phyloP scores from a whole-genome alignment of 2,888 invertebrate species.

The Campopleginae sp. region DNA sequence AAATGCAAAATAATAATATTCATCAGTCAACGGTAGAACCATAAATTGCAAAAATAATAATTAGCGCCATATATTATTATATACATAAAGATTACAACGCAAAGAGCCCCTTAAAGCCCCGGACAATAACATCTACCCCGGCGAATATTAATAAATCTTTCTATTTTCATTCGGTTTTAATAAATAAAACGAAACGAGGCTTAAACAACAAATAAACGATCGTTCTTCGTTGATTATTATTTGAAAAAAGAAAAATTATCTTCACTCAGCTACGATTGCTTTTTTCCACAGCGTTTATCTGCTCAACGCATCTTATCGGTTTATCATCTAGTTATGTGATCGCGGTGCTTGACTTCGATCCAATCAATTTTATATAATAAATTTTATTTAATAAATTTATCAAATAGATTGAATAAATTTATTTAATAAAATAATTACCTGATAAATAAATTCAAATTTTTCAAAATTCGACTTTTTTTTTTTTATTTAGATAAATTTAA shows the following conservation, averaged over 20 bases:
- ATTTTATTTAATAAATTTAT: too few relatives aligned
- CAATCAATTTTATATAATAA: background rate
- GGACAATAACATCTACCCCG: slow-evolving; percentile 30
- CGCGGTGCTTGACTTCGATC: slow-evolving; percentile 31
- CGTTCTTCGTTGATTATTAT: background rate
- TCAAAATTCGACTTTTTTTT: too few relatives aligned
- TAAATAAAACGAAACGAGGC: background rate
- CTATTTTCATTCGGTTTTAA: background rate
- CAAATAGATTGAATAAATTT: too few relatives aligned
- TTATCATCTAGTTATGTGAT: slow-evolving; percentile 46
- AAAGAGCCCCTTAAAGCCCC: slow-evolving; percentile 1
- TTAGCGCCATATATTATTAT: slow-evolving; percentile 61
- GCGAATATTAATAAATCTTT: slow-evolving; percentile 26
- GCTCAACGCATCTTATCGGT: slow-evolving; percentile 36
- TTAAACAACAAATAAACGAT: background rate
- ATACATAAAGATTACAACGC: slow-evolving; percentile 9
- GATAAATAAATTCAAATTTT: too few relatives aligned
- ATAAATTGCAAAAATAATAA: slow-evolving; percentile 54
- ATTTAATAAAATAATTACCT: too few relatives aligned
- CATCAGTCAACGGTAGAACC: slow-evolving; percentile 65
- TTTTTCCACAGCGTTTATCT: slow-evolving; percentile 22
- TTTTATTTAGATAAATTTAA: too few relatives aligned
- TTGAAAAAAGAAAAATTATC: slow-evolving; percentile 7
- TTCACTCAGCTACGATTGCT: slow-evolving; percentile 16
- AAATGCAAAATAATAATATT: slow-evolving; percentile 55